Evolutionary conservation across 2,113 vertebrate species (phyloP), one percentile per base, ranked within the genome.

Genomic region (Coryphaenoides rupestris): DNA sequence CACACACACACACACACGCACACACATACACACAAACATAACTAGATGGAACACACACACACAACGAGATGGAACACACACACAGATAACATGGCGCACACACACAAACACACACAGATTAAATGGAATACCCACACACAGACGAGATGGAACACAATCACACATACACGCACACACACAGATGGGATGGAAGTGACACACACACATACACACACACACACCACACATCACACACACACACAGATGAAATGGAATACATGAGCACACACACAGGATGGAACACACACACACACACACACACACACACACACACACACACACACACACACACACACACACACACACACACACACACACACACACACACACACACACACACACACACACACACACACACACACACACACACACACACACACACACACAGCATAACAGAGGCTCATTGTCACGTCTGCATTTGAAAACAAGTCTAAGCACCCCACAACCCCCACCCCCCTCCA

Each of bases 361-460:
- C 10, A 55, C 54, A 55, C 54, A 55, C 53, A 55, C 21, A 55
- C 54, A 54, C n/a, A 55, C 54, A 22, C 26, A 47, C 14, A 47
- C 62, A 21, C 40, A 47, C 55, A 22, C 28, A 68, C 69, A 55
- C 50, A 75, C 63, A 59, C 53, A 56, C 63, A 76, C 68, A 73
- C 19, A 79, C 69, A 66, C 10, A 33, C 21, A 64, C 15, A 65
- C 70, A 68, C 64, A 66, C 58, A 50, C 1, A n/a, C 21, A 47
- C 28, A 33, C 9, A 23, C 59, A 62, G 68, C 67, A 62, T 23
- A 68, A 87, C 81, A 88, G 82, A 77, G 76, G 70, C 64, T 73
- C 62, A 82, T 82, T 87, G 86, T 87, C 68, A 71, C 50, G 60
- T 47, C 62, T 73, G 72, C 65, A 82, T 79, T 84, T 84, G 73